Conservation (phyloP, 2,888 invertebrate genomes). For the Baccha elongata region DNA sequence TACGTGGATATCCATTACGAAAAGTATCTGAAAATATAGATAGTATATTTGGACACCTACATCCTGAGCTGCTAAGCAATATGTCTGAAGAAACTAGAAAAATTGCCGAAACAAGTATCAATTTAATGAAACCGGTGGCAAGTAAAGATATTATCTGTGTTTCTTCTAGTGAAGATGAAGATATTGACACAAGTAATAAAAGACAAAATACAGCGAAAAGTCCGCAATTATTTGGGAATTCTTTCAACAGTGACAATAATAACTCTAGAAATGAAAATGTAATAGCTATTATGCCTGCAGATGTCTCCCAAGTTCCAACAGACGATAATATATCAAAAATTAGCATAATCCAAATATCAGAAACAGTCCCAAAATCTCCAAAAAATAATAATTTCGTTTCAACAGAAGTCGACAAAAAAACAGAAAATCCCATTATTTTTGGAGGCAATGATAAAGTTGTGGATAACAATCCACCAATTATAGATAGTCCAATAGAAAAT, state of each 20-base stretch:
- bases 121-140: not conserved
- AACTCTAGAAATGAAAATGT: not conserved
- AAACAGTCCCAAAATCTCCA: not conserved
- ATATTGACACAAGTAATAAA: not conserved
- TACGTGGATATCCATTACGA: not conserved
- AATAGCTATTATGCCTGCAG: not conserved
- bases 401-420: not conserved
- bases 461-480: not conserved
- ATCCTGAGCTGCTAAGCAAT: slow-evolving; percentile 77
- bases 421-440: not conserved
- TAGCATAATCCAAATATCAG: not conserved
- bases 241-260: slow-evolving; percentile 65
- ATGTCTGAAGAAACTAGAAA: slow-evolving; percentile 63
- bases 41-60: slow-evolving; percentile 78
- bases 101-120: slow-evolving; percentile 24
- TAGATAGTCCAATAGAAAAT: not conserved
- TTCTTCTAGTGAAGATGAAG: slow-evolving; percentile 75
- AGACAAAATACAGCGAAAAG: slow-evolving; percentile 51
- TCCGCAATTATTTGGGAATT: slow-evolving; percentile 74
- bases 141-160: slow-evolving; percentile 71
- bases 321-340: not conserved
- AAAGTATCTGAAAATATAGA: slow-evolving; percentile 75
- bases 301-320: not conserved
- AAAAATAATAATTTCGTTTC: not conserved
- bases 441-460: not conserved